Evolutionary conservation across 2,113 vertebrate species (phyloP).

Genomic region (Himantopus leucocephalus): DNA sequence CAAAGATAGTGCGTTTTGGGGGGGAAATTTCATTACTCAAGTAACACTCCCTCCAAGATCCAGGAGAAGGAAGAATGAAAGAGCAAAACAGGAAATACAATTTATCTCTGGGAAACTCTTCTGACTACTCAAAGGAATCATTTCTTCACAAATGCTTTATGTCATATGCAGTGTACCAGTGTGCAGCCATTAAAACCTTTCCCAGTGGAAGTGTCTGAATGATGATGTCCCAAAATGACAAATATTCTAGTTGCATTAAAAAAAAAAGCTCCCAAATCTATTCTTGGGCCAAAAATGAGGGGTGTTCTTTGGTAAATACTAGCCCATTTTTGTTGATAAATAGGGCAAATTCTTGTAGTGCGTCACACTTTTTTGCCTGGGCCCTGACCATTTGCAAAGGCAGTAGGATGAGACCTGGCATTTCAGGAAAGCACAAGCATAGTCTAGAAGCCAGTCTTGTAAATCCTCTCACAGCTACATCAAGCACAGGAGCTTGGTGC

Average conservation of each 20-base stretch:
- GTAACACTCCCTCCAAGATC: background rate
- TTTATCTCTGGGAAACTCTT: background rate
- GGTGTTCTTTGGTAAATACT: background rate
- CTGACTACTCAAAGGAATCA: background rate
- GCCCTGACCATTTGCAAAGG: background rate
- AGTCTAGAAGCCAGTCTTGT: background rate
- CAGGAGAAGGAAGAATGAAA: background rate
- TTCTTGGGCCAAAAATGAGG: background rate
- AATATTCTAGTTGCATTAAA: background rate
- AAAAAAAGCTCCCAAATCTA: background rate
- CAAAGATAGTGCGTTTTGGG: background rate
- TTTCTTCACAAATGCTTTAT: background rate
- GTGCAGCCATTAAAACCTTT: background rate
- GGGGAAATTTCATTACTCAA: background rate
- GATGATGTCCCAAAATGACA: background rate
- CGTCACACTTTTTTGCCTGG: fast-evolving
- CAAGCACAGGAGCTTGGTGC: background rate
- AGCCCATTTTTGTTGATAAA: background rate
- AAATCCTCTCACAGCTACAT: background rate
- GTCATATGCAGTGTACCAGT: background rate
- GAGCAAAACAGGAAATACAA: background rate
- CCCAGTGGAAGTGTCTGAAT: background rate
- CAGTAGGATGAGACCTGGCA: background rate
- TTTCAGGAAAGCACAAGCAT: background rate
- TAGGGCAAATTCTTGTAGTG: background rate